Evolutionary conservation across 1,140 invertebrate species (phyloP), one percentile per base, ranked within the genome.

Genomic region (Polypedilum vanderplanki): DNA sequence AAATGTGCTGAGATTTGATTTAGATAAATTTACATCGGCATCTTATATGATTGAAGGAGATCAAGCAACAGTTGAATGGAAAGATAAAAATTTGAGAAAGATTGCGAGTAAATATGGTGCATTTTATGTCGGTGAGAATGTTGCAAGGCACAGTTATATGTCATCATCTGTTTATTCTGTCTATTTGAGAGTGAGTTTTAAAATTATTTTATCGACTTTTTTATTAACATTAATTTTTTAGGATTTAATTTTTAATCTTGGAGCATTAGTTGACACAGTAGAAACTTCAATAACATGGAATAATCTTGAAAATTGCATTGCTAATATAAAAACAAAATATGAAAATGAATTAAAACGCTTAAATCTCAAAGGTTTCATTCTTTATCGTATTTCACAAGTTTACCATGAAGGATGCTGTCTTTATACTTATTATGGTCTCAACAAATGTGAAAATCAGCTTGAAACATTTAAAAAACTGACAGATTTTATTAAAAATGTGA

Each of bases 391-490:
- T 0, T 99, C 97, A 7, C 97, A 99, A 84, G 88, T 87, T 0
- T 92, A 99, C 80, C 97, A 99, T 82, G 90, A 92, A 1, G 97
- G 98, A 0, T 97, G 96, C 78, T 98, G 96, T 82, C 91, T 99
- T 74, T 99, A 99, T 82, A 99, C 99, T 83, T 99, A 99, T 83
- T 96, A 99, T 86, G 97, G 88, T 0, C 97, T 97, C 83, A 96
- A 94, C 80, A 91, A 91, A 80, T 84, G 87, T 7, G 83, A 91
- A 15, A 79, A 96, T 82, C 93, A 95, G 0, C 88, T 97, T 1
- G 82, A 87, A 17, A 84, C 90, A 0, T 97, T 96, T 83, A 93
- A 97, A 78, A 82, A 89, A 57, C 90, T 96, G 22, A 91, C 98
- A 84, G 86, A 88, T 22, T 87, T 87, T 74, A 97, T 96, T 0